A percentile compares a stretch with the other conserved stretches of the same genome.
phyloP scores from a whole-genome alignment of 1,140 invertebrate genomes.

The Luehdorfia chinensis region DNA sequence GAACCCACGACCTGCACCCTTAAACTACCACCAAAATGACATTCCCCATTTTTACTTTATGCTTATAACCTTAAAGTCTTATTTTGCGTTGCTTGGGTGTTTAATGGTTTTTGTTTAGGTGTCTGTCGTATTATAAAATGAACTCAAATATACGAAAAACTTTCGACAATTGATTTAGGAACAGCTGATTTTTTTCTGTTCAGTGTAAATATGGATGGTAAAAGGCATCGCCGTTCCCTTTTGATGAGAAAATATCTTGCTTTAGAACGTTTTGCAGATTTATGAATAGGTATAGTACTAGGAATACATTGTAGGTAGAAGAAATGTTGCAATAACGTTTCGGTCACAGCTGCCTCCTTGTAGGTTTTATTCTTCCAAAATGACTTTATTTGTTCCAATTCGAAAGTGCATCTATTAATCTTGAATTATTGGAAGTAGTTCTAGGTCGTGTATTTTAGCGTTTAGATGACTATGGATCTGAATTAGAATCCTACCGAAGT shows the following conservation, averaged over 20 bases:
- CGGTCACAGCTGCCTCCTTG: too few species aligned
- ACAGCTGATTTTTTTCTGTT: slow-evolving; percentile 15
- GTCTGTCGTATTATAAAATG: slow-evolving; percentile 8
- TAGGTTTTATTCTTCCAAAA: too few species aligned
- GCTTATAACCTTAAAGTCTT: background rate
- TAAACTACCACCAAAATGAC: slow-evolving; percentile 17
- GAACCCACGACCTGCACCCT: slow-evolving; percentile 51
- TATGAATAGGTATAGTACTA: too few species aligned
- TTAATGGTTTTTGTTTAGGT: slow-evolving; percentile 13
- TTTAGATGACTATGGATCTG: too few species aligned
- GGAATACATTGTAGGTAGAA: too few species aligned
- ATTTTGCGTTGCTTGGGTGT: background rate
- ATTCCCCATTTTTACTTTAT: background rate
- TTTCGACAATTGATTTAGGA: slow-evolving; percentile 15
- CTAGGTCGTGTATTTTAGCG: too few species aligned
- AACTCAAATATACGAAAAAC: slow-evolving; percentile 9
- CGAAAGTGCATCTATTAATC: too few species aligned
- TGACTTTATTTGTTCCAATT: too few species aligned
- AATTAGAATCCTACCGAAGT: too few species aligned
- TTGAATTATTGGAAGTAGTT: too few species aligned
- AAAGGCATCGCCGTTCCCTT: background rate
- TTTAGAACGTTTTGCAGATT: background rate
- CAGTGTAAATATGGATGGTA: background rate
- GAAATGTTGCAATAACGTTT: too few species aligned
- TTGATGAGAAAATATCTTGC: background rate